Conservation (phyloP, 2,113 vertebrate species). For the Sitta europaea region DNA sequence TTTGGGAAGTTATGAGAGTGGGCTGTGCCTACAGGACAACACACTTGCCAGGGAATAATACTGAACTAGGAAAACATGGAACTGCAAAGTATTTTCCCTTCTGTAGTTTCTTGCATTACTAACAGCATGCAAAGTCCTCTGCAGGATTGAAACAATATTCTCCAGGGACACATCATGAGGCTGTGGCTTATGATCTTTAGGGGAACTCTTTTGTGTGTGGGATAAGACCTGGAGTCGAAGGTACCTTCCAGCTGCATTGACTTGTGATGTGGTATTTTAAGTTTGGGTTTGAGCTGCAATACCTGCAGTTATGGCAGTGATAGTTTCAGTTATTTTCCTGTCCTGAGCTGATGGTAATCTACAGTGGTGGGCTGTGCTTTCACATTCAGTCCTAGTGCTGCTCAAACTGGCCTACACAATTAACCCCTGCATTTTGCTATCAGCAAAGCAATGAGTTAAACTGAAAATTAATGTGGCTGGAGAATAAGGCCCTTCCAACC, state of each 20-base stretch:
- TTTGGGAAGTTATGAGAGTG: not conserved
- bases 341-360: not conserved
- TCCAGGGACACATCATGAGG: not conserved
- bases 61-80: not conserved
- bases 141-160: not conserved
- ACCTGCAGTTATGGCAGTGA: rapidly evolving
- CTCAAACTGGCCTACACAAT: not conserved
- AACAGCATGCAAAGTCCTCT: not conserved
- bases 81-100: not conserved
- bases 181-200: not conserved
- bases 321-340: not conserved
- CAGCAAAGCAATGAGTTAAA: not conserved
- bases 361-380: not conserved
- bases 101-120: not conserved
- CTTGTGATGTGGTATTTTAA: rapidly evolving
- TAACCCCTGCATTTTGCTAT: not conserved
- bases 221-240: not conserved
- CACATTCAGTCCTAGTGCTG: not conserved
- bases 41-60: not conserved
- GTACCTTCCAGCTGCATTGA: not conserved
- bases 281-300: not conserved
- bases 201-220: not conserved
- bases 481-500: not conserved
- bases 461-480: not conserved
- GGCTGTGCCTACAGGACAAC: not conserved